Evolutionary conservation across 2,888 invertebrate genomes (phyloP), one percentile per base, ranked within the genome.

Genomic region (Cyrtodaria siliqua): DNA sequence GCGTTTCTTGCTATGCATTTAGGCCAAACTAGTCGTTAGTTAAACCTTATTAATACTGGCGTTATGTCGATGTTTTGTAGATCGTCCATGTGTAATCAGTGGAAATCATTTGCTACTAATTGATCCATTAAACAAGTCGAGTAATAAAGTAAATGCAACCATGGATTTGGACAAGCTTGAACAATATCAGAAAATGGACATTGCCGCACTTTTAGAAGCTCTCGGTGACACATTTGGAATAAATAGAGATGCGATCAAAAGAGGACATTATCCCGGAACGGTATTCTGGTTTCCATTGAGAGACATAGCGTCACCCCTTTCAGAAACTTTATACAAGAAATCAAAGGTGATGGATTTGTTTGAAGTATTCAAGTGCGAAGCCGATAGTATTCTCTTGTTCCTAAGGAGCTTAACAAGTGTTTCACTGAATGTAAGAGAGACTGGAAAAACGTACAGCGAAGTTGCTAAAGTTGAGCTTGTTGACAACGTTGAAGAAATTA

Each of bases 281-380:
- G 24, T 92, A 44, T 91, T 92, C 64, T 83, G 91, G 79, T 92
- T 92, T 72, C 91, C 91, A 6, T 75, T 92, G 18, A 80, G 92
- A 2, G 63, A 75, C 26, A 55, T 40, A 14, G 33, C 59, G 18
- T 90, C 91, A n/a, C 76, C 80, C 6, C 67, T 91, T 14, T 90
- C 89, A 20, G 78, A 83, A 9, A 87, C 74, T 2, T 33, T 86
- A 12, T 90, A 89, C 62, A 57, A 73, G n/a, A 53, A 72, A n/a
- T 56, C 75, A 9, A 87, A 87, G 53, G 78, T 90, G 23, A 56
- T 66, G 6, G 79, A 84, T 18, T 69, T 91, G 14, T 87, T 89
- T 33, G 49, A 81, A 4, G 77, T 86, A 12, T 89, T 91, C 63
- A 70, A 82, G 62, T 59, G 83, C 16, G 89, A 90, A 40, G 85